Evolutionary conservation across 2,888 invertebrate genomes (phyloP).

Genomic region (Drosophila bunnanda): DNA sequence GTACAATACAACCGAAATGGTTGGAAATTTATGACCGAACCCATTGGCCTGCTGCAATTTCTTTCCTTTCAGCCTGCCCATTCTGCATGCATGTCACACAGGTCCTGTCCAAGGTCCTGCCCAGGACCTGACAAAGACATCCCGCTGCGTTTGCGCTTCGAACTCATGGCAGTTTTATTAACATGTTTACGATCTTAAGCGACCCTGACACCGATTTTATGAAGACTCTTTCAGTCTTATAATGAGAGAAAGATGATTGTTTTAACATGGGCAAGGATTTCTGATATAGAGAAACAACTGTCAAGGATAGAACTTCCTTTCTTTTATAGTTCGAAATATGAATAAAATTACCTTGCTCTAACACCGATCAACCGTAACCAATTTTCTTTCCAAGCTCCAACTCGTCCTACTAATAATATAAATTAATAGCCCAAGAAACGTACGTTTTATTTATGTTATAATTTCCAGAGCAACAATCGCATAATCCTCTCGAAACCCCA

Average conservation of each 20-base stretch:
- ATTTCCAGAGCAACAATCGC: conserved; percentile 29
- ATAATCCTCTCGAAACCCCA: conserved; percentile 26
- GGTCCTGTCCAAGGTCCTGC: conserved; percentile 52
- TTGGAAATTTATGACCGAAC: conserved; percentile 69
- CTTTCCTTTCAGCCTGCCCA: conserved; percentile 27
- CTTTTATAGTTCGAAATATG: neutral
- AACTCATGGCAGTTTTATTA: conserved; percentile 83
- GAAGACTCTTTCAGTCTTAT: conserved; percentile 2
- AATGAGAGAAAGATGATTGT: conserved; percentile 25
- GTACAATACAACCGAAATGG: conserved; percentile 16
- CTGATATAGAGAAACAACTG: neutral
- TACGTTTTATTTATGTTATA: conserved; percentile 39
- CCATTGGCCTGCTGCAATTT: conserved; percentile 52
- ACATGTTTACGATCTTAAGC: conserved; percentile 56
- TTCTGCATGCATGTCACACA: conserved; percentile 68
- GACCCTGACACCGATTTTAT: conserved; percentile 35
- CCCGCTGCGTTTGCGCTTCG: conserved; percentile 74
- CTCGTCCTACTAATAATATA: neutral
- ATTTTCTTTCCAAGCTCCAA: neutral
- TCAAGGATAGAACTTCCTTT: neutral
- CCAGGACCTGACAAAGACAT: conserved; percentile 37
- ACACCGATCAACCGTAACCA: conserved; percentile 5
- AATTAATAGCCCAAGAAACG: conserved; percentile 28
- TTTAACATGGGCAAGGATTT: neutral
- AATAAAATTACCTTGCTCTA: no score